Evolutionary conservation across 2,113 vertebrate genomes (phyloP), one percentile per base, ranked within the genome.

Genomic region (Antechinus flavipes): DNA sequence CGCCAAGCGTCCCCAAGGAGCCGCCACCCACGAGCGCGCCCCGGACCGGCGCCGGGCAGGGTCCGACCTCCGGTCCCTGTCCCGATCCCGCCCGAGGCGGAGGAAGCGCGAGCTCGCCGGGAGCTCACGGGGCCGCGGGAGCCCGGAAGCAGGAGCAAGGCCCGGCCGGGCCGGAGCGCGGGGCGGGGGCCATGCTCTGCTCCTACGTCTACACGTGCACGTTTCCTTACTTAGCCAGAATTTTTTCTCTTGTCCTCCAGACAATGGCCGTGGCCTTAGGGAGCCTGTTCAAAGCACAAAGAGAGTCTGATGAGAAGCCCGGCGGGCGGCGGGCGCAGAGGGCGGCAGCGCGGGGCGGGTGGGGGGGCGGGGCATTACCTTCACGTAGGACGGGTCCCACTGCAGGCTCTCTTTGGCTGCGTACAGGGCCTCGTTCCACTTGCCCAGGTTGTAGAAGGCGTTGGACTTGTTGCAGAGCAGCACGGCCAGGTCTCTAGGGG

Each of bases 391-490:
- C 0, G 96, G 93, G 95, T 99, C 98, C 93, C 97, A 98, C 0
- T 35, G 92, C 25, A 99, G 96, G 95, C 98, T 98, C 35, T 98
- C 95, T 9, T 95, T 91, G 93, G 99, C 99, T 42, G 98, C 98
- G 8, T 19, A 0, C 24, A 95, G 94, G 0, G 99, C 98, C 42
- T 99, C 98, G 0, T 55, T 92, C 98, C 98, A 99, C 94, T 98
- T 98, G 24, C 97, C 95, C 14, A 99, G 98, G 91, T 58, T 98
- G 95, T 98, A 99, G 95, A 99, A 97, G 1, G 98, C 98, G 52
- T 98, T 98, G 91, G 99, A 98, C 94, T 97, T 98, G 95, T 99
- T 99, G 97, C 98, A 99, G 54, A 98, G 93, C 10, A 99, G 91
- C 93, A 99, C 98, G 54, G 99, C 99, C 96, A 99, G 90, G 25